Evolutionary conservation across 2,797 vertebrate species (phyloP), one percentile per base, ranked within the genome.

Genomic region (Champsocephalus gunnari): DNA sequence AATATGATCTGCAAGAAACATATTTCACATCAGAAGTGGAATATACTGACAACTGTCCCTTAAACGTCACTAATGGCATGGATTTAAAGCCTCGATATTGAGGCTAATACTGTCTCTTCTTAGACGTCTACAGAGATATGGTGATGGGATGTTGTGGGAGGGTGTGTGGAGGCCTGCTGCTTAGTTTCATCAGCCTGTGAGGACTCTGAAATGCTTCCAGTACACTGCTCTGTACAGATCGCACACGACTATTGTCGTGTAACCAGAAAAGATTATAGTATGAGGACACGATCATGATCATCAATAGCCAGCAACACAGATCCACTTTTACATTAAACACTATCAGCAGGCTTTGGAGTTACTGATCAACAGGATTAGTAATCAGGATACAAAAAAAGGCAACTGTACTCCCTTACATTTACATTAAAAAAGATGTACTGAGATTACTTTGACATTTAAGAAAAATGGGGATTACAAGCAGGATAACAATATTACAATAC

Each of bases 131-230:
- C 60, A 70, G 59, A 24, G 45, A 61, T 61, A 64, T 49, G 54
- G 48, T 55, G 66, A 58, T 58, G 43, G 1, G 21, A 48, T 77
- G 59, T 63, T 72, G 73, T 55, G 60, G 75, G 81, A 71, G 67
- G 63, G 32, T 80, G 75, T 69, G 66, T 50, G 57, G 66, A 79
- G 57, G 68, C 79, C 75, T 71, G 78, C 81, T 69, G 79, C 61
- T 83, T 68, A 49, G 65, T 81, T 71, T 68, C 80, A 82, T 87
- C 73, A 84, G 43, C 73, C 73, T 66, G 51, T 45, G 59, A 66
- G 59, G 61, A 68, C 54, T 9, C 82, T 12, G 41, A 85, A 72
- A 81, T 12, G n/a, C 57, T 66, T 44, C 1, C 59, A 34, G n/a
- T 11, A 17, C 9, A 12, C 51, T 8, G 51, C 10, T 80, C 57